Percentiles rank a stretch among this genome's conserved stretches.
phyloP scores from a whole-genome alignment of 1,140 invertebrate species.

The Trachelipus rathkii region DNA sequence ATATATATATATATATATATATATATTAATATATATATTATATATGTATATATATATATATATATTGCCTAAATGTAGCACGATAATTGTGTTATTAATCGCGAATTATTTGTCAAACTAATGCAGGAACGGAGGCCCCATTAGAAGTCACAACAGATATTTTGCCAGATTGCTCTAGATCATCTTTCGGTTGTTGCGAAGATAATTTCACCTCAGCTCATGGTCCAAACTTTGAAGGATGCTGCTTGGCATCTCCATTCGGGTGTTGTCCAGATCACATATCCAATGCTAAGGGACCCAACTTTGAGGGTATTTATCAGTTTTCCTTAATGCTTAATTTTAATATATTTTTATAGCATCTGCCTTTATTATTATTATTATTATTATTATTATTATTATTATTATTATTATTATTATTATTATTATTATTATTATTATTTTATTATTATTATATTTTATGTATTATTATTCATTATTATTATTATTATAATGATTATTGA shows the following conservation, averaged over 20 bases:
- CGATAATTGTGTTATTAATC: no score
- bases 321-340: not conserved
- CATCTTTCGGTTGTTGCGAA: slow-evolving; percentile 81
- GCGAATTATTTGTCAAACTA: no score
- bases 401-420: slow-evolving; percentile 20
- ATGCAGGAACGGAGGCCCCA: not conserved
- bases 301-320: slow-evolving; percentile 60
- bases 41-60: no score
- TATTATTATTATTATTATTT: slow-evolving; percentile 12
- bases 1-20: no score
- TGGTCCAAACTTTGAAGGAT: slow-evolving; percentile 75
- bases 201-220: slow-evolving; percentile 79
- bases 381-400: slow-evolving; percentile 7
- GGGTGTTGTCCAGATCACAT: slow-evolving; percentile 90
- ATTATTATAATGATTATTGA: not conserved
- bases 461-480: slow-evolving; percentile 8
- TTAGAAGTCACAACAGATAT: slow-evolving; percentile 27
- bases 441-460: slow-evolving; percentile 21
- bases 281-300: slow-evolving; percentile 71
- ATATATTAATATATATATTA: no score
- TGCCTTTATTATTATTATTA: not conserved
- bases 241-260: slow-evolving; percentile 66
- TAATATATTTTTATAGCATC: not conserved
- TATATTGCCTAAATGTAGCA: no score
- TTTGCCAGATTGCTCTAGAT: slow-evolving; percentile 60